A percentile compares a stretch with the other conserved stretches of the same genome.
Evolutionary conservation across 2,113 vertebrate genomes (phyloP).

Genomic region (Anser brachyrhynchus): DNA sequence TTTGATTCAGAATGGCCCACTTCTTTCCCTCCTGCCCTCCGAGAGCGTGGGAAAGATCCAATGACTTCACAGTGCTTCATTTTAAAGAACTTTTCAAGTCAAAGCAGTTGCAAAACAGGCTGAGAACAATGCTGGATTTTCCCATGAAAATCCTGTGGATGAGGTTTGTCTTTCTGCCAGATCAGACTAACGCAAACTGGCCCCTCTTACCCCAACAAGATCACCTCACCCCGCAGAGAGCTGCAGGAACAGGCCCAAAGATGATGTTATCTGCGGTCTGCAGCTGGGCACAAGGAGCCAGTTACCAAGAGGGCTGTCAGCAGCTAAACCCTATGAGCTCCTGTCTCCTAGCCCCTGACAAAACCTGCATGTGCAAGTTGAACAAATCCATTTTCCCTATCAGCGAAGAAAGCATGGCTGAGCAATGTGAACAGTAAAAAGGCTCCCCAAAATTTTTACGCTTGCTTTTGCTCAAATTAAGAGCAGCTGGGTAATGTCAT

Average conservation of each 20-base stretch:
- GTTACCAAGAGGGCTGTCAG: not conserved
- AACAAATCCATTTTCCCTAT: not conserved
- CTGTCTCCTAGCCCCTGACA: not conserved
- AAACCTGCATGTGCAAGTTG: not conserved
- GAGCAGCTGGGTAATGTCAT: not conserved
- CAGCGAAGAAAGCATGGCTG: not conserved
- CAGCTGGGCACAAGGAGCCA: not conserved
- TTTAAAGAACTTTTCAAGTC: not conserved
- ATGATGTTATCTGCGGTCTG: not conserved
- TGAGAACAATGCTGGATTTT: not conserved
- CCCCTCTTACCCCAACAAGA: too few relatives aligned
- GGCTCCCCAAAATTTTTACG: not conserved
- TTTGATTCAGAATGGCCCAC: not conserved
- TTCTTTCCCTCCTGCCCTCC: not conserved
- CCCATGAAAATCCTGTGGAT: not conserved
- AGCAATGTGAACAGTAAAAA: not conserved
- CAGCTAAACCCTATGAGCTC: not conserved
- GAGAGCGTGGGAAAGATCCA: not conserved
- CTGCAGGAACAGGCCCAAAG: not conserved
- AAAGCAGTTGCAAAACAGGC: not conserved
- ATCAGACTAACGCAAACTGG: not conserved
- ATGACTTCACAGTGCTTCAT: not conserved
- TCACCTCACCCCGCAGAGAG: not conserved
- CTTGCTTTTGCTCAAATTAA: not conserved
- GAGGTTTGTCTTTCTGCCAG: not conserved